These are phyloP conservation scores for Parazoanthus atlanticus DNA, from an alignment of 92 coral and sea anemone species.

Conservation along the genomic window DNA sequence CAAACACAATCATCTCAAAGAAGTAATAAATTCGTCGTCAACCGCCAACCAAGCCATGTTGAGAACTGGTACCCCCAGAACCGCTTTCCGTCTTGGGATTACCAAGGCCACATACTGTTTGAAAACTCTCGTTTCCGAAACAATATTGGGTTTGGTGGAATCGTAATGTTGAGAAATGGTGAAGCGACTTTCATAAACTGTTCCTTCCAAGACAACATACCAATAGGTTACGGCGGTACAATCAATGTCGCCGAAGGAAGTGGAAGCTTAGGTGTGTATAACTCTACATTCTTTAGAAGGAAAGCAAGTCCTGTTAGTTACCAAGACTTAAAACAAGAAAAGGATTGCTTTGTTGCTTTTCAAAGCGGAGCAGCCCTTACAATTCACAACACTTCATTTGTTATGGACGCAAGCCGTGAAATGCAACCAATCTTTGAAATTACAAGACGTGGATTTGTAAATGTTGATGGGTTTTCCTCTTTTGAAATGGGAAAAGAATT, in stretches of 20 bases:
- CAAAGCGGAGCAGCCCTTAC: conserved; percentile 48
- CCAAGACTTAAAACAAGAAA: neutral
- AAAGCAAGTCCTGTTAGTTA: neutral
- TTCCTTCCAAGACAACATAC: conserved; percentile 48
- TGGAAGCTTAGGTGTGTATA: conserved; percentile 43
- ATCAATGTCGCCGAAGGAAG: conserved; percentile 38
- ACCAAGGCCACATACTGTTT: conserved; percentile 24
- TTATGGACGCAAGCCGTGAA: neutral
- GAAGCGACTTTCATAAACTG: conserved; percentile 36
- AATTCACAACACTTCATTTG: conserved; percentile 40
- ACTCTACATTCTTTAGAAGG: conserved; percentile 39
- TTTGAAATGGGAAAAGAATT: conserved; percentile 27
- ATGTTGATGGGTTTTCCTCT: conserved; percentile 28
- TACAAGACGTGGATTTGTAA: conserved; percentile 40
- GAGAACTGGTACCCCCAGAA: no score
- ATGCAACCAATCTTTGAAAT: conserved; percentile 33
- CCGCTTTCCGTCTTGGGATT: neutral
- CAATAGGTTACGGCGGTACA: conserved; percentile 30
- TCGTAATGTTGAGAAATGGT: conserved; percentile 35
- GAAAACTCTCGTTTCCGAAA: conserved; percentile 37
- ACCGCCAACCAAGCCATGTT: neutral
- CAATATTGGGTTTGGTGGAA: conserved; percentile 54
- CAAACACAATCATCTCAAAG: neutral
- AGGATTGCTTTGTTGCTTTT: conserved; percentile 45
- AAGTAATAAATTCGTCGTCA: neutral